Evolutionary conservation across 2,797 vertebrate genomes (phyloP).

Genomic region (Cossypha niveicapilla): DNA sequence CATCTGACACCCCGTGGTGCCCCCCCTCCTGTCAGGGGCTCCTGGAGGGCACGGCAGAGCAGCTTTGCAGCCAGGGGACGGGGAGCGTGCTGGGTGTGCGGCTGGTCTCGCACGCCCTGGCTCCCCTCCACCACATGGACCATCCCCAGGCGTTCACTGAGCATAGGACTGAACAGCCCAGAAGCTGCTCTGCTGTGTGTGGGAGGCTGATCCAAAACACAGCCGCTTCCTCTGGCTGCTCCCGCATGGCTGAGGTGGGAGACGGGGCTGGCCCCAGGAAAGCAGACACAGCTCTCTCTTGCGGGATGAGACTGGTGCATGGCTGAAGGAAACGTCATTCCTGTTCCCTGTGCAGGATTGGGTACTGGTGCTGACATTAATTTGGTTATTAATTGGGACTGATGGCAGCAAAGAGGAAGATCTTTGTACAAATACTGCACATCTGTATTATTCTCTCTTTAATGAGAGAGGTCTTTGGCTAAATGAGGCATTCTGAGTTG

Average conservation of each 20-base stretch:
- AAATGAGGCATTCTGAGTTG: not conserved
- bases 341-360: not conserved
- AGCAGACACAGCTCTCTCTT: not conserved
- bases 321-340: not conserved
- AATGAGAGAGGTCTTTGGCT: not conserved
- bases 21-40: not conserved
- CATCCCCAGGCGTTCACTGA: accelerated
- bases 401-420: not conserved
- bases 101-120: not conserved
- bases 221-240: not conserved
- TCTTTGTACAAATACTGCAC: not conserved
- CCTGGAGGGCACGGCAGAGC: not conserved
- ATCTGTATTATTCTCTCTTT: not conserved
- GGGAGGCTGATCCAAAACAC: not conserved
- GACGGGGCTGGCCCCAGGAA: not conserved
- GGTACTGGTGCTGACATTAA: accelerated
- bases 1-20: not conserved
- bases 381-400: not conserved
- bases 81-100: not conserved
- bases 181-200: not conserved
- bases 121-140: not conserved
- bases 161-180: not conserved
- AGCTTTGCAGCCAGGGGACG: not conserved
- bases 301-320: not conserved
- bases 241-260: not conserved